A percentile compares a stretch with the other conserved stretches of the same genome.
phyloP scores from a whole-genome alignment of 2,888 invertebrate species.

The Tenthredo notha region DNA sequence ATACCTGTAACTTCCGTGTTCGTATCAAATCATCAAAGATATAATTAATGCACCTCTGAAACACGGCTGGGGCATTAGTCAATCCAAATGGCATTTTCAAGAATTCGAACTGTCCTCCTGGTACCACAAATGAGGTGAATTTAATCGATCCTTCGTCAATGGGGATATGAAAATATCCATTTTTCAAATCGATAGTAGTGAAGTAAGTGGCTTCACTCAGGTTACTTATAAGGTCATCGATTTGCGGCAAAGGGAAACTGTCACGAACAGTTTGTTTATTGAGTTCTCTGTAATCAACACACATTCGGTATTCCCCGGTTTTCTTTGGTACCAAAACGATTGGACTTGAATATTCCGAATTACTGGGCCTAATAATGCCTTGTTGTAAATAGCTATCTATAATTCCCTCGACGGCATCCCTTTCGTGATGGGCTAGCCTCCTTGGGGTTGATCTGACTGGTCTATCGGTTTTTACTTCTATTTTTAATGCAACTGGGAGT shows the following conservation, averaged over 20 bases:
- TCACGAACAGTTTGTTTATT: not conserved
- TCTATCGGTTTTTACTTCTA: slow-evolving; percentile 46
- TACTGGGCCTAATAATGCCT: slow-evolving; percentile 19
- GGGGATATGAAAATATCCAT: slow-evolving; percentile 64
- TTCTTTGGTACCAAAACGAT: slow-evolving; percentile 24
- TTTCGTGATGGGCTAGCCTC: not conserved
- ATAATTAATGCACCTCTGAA: slow-evolving; percentile 65
- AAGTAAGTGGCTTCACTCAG: not conserved
- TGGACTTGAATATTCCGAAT: slow-evolving; percentile 29
- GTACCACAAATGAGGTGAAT: slow-evolving; percentile 74
- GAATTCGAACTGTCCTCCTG: slow-evolving; percentile 74
- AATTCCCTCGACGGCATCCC: slow-evolving; percentile 4
- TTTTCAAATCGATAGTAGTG: slow-evolving; percentile 10
- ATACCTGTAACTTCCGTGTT: slow-evolving; percentile 56
- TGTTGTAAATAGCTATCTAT: not conserved
- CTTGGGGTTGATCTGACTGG: slow-evolving; percentile 46
- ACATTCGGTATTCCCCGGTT: slow-evolving; percentile 27
- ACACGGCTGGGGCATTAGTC: slow-evolving; percentile 72
- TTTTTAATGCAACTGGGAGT: slow-evolving; percentile 36
- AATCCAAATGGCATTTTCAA: too few species aligned
- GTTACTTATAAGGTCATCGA: slow-evolving; percentile 8
- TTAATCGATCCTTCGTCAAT: slow-evolving; percentile 63
- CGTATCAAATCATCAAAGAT: slow-evolving; percentile 66
- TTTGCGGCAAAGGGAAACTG: not conserved
- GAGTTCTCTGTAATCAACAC: slow-evolving; percentile 19